phyloP scores from a whole-genome alignment of 2,888 invertebrate genomes.

The Mimas tiliae region DNA sequence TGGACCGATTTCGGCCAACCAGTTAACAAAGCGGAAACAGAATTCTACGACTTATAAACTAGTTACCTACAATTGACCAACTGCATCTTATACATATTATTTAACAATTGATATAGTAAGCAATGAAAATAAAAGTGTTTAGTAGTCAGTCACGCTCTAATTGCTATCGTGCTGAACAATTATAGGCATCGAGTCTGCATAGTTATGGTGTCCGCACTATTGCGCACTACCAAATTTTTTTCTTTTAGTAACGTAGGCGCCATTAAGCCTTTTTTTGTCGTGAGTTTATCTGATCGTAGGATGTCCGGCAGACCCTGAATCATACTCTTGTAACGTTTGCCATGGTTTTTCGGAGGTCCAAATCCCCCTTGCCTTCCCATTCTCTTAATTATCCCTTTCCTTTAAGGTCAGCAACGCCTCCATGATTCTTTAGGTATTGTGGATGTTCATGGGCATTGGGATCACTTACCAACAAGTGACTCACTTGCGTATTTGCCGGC shows the following conservation, averaged over 20 bases:
- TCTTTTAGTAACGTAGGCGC: background rate
- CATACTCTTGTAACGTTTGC: no score
- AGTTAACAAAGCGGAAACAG: background rate
- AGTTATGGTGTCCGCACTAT: slow-evolving; percentile 28
- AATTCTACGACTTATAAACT: background rate
- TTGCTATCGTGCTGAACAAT: slow-evolving; percentile 37
- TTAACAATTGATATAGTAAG: slow-evolving; percentile 27
- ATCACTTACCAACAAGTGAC: no score
- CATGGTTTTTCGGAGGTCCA: no score
- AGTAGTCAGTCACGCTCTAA: slow-evolving; percentile 41
- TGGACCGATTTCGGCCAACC: background rate
- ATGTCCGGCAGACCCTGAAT: no score
- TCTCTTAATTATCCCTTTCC: no score
- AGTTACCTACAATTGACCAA: slow-evolving; percentile 3
- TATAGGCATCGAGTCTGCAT: slow-evolving; percentile 35
- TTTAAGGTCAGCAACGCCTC: no score
- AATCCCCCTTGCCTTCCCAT: no score
- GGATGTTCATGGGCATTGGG: no score
- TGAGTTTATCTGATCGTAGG: no score
- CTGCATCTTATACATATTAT: slow-evolving; percentile 22
- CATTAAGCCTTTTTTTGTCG: no score
- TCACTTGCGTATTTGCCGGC: no score
- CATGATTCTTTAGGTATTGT: no score
- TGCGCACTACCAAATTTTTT: background rate
- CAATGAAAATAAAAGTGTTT: slow-evolving; percentile 35